Evolutionary conservation across 2,888 invertebrate genomes (phyloP), one percentile per base, ranked within the genome.

Genomic region (Drosophila fulvimacula): DNA sequence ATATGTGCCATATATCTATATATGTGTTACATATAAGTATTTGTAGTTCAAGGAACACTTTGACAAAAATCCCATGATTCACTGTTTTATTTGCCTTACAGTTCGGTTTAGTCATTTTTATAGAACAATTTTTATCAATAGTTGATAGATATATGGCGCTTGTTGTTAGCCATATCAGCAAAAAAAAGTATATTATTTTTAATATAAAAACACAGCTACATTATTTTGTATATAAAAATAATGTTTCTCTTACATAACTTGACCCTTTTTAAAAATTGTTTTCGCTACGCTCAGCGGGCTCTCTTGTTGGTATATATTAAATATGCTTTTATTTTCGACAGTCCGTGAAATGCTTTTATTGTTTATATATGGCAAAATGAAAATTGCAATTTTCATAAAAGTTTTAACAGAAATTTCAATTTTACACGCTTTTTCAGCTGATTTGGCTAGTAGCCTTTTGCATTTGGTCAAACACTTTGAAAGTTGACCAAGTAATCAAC

Each of bases 331-430:
- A 51, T 48, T 68, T 76, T 58, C 19, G 27, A 46, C 58, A 61
- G 64, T 32, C 58, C 63, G 53, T 67, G 57, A 46, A 79, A 65
- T 69, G 36, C 48, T 53, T 17, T 53, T 34, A 24, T 66, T 34
- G 30, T 41, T 36, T 41, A 41, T 55, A 11, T 24, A 46, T 63
- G 52, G 55, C 48, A 42, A 76, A 69, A 70, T 71, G 74, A 58
- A 69, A 81, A 81, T 64, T 67, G 67, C 59, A 81, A 42, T 76
- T 73, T 64, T 53, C 69, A 73, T 69, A 48, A 36, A 42, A 63
- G 34, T 48, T 61, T 62, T 34, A 60, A 49, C 56, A 19, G 42
- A 39, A 57, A 58, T 56, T 63, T 34, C 6, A 32, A 57, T 65
- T 68, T 57, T 59, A 55, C 44, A 38, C 30, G 10, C 9, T 57